Conservation (phyloP, 1,140 invertebrate genomes). For the Potamilus streckersoni region DNA sequence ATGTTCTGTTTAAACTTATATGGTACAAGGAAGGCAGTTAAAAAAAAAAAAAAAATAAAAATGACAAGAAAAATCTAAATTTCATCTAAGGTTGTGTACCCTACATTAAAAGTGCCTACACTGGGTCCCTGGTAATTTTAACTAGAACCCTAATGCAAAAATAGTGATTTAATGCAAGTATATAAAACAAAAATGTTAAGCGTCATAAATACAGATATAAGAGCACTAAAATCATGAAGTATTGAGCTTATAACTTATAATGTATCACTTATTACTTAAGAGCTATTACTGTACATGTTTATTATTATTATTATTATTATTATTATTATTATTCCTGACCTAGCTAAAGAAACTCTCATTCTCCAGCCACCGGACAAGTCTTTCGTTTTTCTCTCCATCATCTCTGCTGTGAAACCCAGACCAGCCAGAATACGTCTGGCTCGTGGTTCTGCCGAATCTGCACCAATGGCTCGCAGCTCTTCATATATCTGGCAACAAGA, state of each 20-base stretch:
- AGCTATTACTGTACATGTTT: too few relatives aligned
- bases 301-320: not conserved
- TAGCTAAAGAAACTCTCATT: constrained; percentile 96
- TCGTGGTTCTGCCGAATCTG: constrained; percentile 95
- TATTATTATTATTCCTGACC: constrained; percentile 41
- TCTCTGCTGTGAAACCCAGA: constrained; percentile 93
- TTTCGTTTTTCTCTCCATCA: constrained; percentile 95
- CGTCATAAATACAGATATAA: not conserved
- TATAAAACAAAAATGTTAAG: too few relatives aligned
- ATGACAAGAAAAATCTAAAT: too few relatives aligned
- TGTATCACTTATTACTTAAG: too few relatives aligned
- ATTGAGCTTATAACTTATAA: not conserved
- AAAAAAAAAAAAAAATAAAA: too few relatives aligned
- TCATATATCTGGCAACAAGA: constrained; percentile 81
- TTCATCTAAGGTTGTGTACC: too few relatives aligned
- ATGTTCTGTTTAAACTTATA: too few relatives aligned
- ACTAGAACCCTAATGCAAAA: too few relatives aligned
- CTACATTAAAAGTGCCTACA: too few relatives aligned
- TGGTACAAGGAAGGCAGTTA: too few relatives aligned
- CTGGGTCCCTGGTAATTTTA: too few relatives aligned
- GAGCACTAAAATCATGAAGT: not conserved
- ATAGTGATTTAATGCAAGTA: too few relatives aligned
- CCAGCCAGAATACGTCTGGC: constrained; percentile 95
- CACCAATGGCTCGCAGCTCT: constrained; percentile 94
- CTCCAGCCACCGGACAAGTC: constrained; percentile 98